Evolutionary conservation across 64 coral and sea anemone species (phyloP), one percentile per base, ranked within the genome.

Genomic region (Catalaphyllia jardinei): DNA sequence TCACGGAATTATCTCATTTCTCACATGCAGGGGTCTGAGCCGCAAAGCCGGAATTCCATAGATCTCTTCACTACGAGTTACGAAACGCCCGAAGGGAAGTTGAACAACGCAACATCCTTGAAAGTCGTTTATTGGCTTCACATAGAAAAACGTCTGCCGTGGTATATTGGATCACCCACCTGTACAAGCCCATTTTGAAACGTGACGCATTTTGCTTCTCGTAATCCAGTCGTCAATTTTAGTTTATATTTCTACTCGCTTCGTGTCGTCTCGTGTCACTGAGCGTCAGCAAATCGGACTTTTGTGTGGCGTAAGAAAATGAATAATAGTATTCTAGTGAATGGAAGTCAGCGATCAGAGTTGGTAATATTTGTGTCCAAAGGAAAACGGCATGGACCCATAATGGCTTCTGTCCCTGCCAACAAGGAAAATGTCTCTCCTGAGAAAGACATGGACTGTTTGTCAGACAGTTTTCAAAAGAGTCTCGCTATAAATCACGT

Each of bases 1-100:
- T 93, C 81, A 93, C 79, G 38, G 55, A 86, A 93, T 93, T 93
- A 88, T 93, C 87, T 89, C 92, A 93, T 89, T 82, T 82, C 74
- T 72, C 67, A 76, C 80, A 83, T 81, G 69, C 86, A 93, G 77
- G 62, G 81, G 35, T 85, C 81, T 18, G 62, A 71, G 65, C 81
- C 81, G 39, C 81, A 85, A 71, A 16, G 22, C 61, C 81, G 31
- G 81, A 20, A 85, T 85, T 85, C 81, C 81, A 85, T 27, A 42
- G 62, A 85, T 85, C 81, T 85, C 76, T 57, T 64, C 81, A 42
- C 62, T 64, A 85, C 81, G 6, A 71, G 24, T 89, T 67, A 78
- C 73, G 59, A 78, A 62, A 76, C 29, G 52, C 87, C 74, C 57
- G 31, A 49, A 28, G n/a, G 64, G 54, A 57, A 57, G 54, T 12